Base-by-base conservation (phyloP, 2,113 vertebrate genomes). In the Montifringilla adamsi region DNA sequence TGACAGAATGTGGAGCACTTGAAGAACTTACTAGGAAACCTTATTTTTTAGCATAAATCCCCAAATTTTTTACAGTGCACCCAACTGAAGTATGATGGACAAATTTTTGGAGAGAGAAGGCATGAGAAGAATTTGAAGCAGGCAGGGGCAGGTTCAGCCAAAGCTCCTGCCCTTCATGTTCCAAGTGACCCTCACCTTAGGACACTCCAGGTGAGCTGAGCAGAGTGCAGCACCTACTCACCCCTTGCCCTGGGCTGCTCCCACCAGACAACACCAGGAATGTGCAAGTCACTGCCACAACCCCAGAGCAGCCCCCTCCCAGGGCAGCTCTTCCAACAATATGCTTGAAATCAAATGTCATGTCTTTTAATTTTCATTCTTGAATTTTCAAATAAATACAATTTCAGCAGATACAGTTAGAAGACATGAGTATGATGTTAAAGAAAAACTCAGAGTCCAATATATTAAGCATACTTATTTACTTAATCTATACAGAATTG, bases 401-500 rank as follows among this genome's bases (percentile, higher is more conserved):
- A 23, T 2, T 15, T 60, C 58, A 52, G 82, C 0, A 79, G 66
- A 35, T 44, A 27, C 70, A 41, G 28, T 60, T 0, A 52, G 68
- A 69, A 86, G 68, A 55, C 75, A 74, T 1, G 18, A 85, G 11
- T 6, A 47, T 2, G 43, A 62, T 19, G 77, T 80, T 90, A 94
- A 98, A 98, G 92, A 96, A 98, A 95, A 88, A 98, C 97, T 97
- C 98, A 78, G 95, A 98, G 95, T 75, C 98, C 84, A 83, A 85
- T 94, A 95, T 97, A 96, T 98, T 98, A 96, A 97, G 98, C 97
- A 98, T 98, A 98, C 98, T 98, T 98, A 98, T 98, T 98, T 98
- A 98, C 98, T 98, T 98, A 95, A 97, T 98, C 97, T 98, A 98
- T 98, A 98, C 98, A 98, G 98, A 98, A 98, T 97, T 11, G 96